Evolutionary conservation across 64 coral and sea anemone species (phyloP).

Genomic region (Anthopleura sola): DNA sequence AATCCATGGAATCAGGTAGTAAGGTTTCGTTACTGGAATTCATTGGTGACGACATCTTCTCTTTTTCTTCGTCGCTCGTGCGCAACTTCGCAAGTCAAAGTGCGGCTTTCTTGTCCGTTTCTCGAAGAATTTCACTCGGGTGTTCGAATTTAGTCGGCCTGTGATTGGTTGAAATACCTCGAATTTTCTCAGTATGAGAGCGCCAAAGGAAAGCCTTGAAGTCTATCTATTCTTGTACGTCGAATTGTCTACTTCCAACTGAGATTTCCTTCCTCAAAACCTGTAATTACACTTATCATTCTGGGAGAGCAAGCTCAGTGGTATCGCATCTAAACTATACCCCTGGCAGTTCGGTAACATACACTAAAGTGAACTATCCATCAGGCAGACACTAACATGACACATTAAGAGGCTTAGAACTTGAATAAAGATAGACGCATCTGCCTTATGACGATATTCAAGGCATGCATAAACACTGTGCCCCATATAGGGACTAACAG

Average conservation of each 20-base stretch:
- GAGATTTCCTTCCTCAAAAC: not conserved
- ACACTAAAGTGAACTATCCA: no score
- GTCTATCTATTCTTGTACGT: not conserved
- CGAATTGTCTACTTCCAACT: slow-evolving; percentile 1
- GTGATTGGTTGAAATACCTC: not conserved
- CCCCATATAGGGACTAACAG: not conserved
- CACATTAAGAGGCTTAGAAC: not conserved
- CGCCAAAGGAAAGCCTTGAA: not conserved
- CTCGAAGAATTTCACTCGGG: not conserved
- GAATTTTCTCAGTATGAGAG: not conserved
- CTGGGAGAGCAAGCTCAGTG: not conserved
- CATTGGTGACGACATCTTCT: not conserved
- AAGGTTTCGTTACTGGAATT: not conserved
- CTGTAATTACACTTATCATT: not conserved
- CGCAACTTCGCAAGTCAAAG: not conserved
- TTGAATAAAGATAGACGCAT: not conserved
- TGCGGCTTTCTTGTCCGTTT: not conserved
- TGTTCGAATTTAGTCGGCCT: not conserved
- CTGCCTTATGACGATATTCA: not conserved
- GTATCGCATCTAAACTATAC: not conserved
- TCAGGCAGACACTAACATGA: not conserved
- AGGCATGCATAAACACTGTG: not conserved
- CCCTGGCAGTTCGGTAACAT: no score
- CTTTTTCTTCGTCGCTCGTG: not conserved
- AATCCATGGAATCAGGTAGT: not conserved